phyloP scores from a whole-genome alignment of 2,888 invertebrate species.

The Phaedon cochleariae region DNA sequence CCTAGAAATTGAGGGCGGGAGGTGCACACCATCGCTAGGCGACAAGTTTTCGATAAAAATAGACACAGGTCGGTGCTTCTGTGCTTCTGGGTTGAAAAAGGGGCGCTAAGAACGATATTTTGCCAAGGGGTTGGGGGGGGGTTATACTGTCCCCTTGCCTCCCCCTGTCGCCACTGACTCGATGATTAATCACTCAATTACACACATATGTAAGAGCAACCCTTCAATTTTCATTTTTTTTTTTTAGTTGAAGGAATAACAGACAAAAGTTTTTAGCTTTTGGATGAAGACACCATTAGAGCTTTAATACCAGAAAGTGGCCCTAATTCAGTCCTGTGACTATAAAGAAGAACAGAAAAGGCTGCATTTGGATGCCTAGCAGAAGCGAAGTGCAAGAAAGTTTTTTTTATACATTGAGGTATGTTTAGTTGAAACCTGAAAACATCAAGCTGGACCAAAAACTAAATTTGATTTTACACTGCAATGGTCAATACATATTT shows the following conservation, averaged over 20 bases:
- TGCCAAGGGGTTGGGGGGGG: no score
- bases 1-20: no score
- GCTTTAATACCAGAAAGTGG: not conserved
- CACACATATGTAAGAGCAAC: no score
- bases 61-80: no score
- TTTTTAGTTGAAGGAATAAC: not conserved
- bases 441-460: not conserved
- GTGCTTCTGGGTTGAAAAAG: no score
- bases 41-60: no score
- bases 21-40: no score
- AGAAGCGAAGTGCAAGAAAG: constrained; percentile 12
- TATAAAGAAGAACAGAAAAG: constrained; percentile 12
- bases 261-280: not conserved
- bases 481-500: no score
- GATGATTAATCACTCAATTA: not conserved
- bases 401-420: constrained; percentile 3
- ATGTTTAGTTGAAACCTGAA: not conserved
- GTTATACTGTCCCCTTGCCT: no score
- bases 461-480: not conserved
- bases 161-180: no score
- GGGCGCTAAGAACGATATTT: no score
- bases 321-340: constrained; percentile 4
- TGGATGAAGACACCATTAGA: not conserved
- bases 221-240: no score
- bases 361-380: constrained; percentile 4